Conservation (phyloP, 2,797 vertebrate species). For the Coracias cyanogaster region DNA sequence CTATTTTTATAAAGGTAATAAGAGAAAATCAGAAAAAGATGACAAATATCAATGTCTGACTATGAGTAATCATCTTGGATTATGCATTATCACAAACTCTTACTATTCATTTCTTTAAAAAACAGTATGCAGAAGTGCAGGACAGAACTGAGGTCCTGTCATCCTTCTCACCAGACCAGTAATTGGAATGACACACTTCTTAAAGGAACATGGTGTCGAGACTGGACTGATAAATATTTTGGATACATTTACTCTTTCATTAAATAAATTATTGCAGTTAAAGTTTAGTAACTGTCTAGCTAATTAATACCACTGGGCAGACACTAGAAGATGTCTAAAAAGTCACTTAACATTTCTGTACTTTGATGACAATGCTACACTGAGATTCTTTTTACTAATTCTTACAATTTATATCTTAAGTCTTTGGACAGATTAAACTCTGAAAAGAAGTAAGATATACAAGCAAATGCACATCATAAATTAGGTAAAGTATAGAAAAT, state of each 20-base stretch:
- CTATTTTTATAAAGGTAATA: background rate
- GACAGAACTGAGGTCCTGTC: background rate
- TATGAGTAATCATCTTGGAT: constrained; percentile 19
- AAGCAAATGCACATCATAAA: background rate
- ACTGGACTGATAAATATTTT: background rate
- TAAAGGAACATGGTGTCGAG: background rate
- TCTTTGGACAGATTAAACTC: background rate
- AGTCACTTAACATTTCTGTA: background rate
- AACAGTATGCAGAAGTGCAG: background rate
- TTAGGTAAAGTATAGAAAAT: background rate
- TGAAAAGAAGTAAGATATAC: background rate
- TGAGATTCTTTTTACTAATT: background rate
- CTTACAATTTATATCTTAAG: background rate
- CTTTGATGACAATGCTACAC: background rate
- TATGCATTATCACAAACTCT: background rate
- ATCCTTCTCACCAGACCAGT: background rate
- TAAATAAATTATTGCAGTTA: background rate
- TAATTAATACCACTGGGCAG: background rate
- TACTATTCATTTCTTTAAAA: background rate
- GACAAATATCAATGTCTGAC: background rate
- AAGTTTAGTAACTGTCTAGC: background rate
- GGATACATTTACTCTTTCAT: background rate
- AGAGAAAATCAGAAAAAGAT: background rate
- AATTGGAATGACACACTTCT: background rate
- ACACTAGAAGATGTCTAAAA: background rate